Percentiles rank a stretch among this genome's conserved stretches.
Conservation (phyloP, 2,113 vertebrate genomes). For the Dermatemys mawii region DNA sequence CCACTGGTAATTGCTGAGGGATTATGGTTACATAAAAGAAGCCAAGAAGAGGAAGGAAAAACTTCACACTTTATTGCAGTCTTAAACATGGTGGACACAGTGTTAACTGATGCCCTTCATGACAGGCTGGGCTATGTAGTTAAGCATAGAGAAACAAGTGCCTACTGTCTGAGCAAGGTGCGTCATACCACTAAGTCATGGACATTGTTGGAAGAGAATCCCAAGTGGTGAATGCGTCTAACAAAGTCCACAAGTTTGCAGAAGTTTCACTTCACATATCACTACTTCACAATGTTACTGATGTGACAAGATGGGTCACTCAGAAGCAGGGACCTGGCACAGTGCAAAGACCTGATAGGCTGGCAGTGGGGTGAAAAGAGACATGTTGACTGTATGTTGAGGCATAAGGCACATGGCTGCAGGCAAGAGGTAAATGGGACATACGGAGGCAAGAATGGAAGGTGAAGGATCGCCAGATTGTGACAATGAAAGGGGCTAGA, state of each 20-base stretch:
- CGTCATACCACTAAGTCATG: not conserved
- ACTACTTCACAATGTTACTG: not conserved
- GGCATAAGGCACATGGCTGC: not conserved
- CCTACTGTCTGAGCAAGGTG: not conserved
- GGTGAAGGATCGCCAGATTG: not conserved
- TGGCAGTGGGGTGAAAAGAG: not conserved
- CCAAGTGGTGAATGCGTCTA: not conserved
- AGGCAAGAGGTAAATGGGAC: constrained; percentile 15
- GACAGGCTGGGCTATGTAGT: not conserved
- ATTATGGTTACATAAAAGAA: constrained; percentile 48
- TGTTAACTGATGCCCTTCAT: constrained; percentile 12
- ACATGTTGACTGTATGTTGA: not conserved
- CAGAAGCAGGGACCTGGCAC: not conserved
- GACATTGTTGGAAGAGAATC: constrained; percentile 4
- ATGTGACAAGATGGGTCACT: constrained; percentile 28
- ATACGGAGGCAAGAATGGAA: not conserved
- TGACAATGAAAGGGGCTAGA: not conserved
- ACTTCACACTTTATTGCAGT: constrained; percentile 45
- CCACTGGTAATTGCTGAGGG: constrained; percentile 54
- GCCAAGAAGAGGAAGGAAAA: constrained; percentile 57
- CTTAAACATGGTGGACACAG: constrained; percentile 47
- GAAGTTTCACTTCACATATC: not conserved
- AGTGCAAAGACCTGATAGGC: not conserved
- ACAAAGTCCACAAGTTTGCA: rapidly evolving
- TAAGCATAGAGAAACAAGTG: constrained; percentile 46